Conservation (phyloP, 2,797 vertebrate genomes). For the Zenarchopterus dispar region DNA sequence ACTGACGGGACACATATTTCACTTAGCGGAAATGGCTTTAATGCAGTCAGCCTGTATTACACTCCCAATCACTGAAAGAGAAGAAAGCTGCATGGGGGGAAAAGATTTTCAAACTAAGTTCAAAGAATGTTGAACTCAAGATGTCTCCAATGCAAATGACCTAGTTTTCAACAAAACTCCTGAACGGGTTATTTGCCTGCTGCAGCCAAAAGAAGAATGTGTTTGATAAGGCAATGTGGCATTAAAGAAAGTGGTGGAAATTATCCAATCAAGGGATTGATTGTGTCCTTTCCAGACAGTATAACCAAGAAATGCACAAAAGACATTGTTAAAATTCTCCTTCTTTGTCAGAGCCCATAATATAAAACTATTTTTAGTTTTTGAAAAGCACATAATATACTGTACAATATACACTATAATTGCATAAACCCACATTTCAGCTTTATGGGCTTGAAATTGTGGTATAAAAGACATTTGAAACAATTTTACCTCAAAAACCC, state of each 20-base stretch:
- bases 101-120: constrained; percentile 64
- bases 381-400: too few relatives aligned
- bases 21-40: constrained; percentile 80
- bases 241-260: constrained; percentile 9
- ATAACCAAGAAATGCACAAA: too few relatives aligned
- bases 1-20: constrained; percentile 81
- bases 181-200: constrained; percentile 18
- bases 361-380: too few relatives aligned
- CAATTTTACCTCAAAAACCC: constrained; percentile 69
- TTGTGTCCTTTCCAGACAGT: too few relatives aligned
- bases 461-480: constrained; percentile 63
- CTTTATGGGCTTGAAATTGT: constrained; percentile 65
- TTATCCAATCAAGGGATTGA: too few relatives aligned
- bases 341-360: too few relatives aligned
- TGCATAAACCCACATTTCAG: constrained; percentile 37
- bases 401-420: not conserved
- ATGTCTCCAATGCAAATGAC: constrained; percentile 63
- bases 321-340: too few relatives aligned
- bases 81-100: constrained; percentile 46
- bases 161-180: constrained; percentile 61
- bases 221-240: constrained; percentile 20
- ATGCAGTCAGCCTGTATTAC: constrained; percentile 77
- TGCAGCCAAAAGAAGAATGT: too few relatives aligned
- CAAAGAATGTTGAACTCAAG: constrained; percentile 62
- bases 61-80: constrained; percentile 63